phyloP scores from a whole-genome alignment of 53 echinoderm and acorn worm species.

The Luidia sarsii region DNA sequence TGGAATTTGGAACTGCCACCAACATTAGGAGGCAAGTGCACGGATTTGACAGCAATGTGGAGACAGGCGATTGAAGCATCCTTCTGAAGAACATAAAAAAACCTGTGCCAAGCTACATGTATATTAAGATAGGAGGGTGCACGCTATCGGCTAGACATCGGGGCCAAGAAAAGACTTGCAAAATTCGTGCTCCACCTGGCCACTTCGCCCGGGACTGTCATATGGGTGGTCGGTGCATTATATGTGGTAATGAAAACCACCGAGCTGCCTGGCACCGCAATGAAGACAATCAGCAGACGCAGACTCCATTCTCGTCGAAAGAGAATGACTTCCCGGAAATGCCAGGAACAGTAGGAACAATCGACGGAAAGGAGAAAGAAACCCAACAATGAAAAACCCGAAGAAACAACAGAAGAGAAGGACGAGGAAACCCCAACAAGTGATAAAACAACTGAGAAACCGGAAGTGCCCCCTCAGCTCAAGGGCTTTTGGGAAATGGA shows the following conservation, averaged over 20 bases:
- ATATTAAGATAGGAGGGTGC: not conserved
- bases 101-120: not conserved
- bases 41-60: not conserved
- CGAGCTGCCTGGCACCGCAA: not conserved
- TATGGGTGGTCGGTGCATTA: not conserved
- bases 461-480: too few species aligned
- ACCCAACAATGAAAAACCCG: too few species aligned
- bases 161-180: not conserved
- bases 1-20: not conserved
- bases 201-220: not conserved
- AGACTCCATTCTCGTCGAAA: too few species aligned
- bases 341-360: too few species aligned
- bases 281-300: too few species aligned
- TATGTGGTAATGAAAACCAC: not conserved
- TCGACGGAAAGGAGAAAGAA: too few species aligned
- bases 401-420: too few species aligned
- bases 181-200: not conserved
- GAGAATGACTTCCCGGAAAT: too few species aligned
- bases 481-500: too few species aligned
- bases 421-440: too few species aligned
- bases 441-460: too few species aligned
- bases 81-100: not conserved
- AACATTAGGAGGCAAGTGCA: not conserved
- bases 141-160: not conserved
- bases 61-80: not conserved